These are phyloP conservation scores for Chloroclysta siterata DNA, from an alignment of 2,888 invertebrate genomes.

Conservation along the genomic window DNA sequence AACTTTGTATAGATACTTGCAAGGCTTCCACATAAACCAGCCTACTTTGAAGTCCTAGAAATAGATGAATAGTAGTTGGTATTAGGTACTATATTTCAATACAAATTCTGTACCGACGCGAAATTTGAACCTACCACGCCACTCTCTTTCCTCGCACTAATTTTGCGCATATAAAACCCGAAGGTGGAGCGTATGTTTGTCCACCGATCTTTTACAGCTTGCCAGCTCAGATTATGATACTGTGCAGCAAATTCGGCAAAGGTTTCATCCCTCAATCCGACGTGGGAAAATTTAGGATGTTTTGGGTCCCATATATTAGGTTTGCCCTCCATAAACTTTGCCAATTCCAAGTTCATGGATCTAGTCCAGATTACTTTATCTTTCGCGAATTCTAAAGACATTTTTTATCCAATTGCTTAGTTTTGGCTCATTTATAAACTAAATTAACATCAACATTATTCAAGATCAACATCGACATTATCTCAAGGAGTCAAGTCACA, in stretches of 20 bases:
- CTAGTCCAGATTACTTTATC: slow-evolving; percentile 79
- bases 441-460: too few species aligned
- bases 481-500: too few species aligned
- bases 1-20: slow-evolving; percentile 69
- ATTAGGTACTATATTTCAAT: not conserved
- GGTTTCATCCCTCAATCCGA: slow-evolving; percentile 64
- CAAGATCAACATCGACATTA: too few species aligned
- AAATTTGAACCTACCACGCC: slow-evolving; percentile 53
- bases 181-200: slow-evolving; percentile 78
- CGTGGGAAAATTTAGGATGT: slow-evolving; percentile 74
- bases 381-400: slow-evolving; percentile 75
- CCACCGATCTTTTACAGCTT: slow-evolving; percentile 79
- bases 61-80: slow-evolving; percentile 6
- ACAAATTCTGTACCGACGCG: not conserved
- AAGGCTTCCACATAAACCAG: slow-evolving; percentile 77
- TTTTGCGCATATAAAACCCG: slow-evolving; percentile 73
- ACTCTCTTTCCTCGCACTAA: slow-evolving; percentile 59
- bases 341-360: slow-evolving; percentile 76
- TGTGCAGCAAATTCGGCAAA: slow-evolving; percentile 73
- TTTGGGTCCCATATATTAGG: slow-evolving; percentile 77
- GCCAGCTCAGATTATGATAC: slow-evolving; percentile 73
- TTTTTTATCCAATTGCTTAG: slow-evolving; percentile 1
- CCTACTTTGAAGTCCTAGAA: slow-evolving; percentile 72
- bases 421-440: too few species aligned
- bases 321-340: slow-evolving; percentile 69